Percentiles rank a stretch among this genome's conserved stretches.
phyloP scores from a whole-genome alignment of 2,797 vertebrate species.

The Galagoides demidoff region DNA sequence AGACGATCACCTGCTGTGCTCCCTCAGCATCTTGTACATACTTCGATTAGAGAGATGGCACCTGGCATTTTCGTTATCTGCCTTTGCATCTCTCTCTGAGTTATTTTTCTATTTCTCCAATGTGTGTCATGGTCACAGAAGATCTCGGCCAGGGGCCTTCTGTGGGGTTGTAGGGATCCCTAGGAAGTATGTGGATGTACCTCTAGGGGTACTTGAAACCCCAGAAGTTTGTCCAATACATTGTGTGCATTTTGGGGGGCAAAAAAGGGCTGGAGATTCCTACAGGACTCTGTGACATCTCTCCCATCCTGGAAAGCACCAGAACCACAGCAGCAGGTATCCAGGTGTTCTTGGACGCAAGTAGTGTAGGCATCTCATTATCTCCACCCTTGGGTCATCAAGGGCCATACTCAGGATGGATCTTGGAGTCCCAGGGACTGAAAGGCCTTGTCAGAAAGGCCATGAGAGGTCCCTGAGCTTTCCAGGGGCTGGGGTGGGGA shows the following conservation, averaged over 20 bases:
- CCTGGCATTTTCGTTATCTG: neutral
- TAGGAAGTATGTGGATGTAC: neutral
- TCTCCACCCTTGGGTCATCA: accelerated
- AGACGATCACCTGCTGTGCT: neutral
- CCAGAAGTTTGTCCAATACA: neutral
- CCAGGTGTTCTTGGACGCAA: neutral
- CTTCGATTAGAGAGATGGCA: neutral
- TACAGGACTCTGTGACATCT: neutral
- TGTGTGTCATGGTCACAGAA: neutral
- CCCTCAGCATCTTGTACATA: neutral
- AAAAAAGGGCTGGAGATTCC: neutral
- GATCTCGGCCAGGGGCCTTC: neutral
- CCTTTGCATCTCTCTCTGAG: neutral
- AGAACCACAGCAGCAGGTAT: accelerated
- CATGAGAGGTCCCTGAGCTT: neutral
- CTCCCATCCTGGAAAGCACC: neutral
- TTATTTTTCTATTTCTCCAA: neutral
- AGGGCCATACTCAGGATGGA: neutral
- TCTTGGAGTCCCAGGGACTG: neutral
- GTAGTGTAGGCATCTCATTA: accelerated
- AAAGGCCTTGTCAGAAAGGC: neutral
- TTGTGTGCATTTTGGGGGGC: too few species aligned
- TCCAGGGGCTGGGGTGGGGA: neutral
- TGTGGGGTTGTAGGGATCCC: neutral
- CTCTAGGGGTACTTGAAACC: neutral